phyloP scores from a whole-genome alignment of 2,888 invertebrate species.

The Hololepta plana region DNA sequence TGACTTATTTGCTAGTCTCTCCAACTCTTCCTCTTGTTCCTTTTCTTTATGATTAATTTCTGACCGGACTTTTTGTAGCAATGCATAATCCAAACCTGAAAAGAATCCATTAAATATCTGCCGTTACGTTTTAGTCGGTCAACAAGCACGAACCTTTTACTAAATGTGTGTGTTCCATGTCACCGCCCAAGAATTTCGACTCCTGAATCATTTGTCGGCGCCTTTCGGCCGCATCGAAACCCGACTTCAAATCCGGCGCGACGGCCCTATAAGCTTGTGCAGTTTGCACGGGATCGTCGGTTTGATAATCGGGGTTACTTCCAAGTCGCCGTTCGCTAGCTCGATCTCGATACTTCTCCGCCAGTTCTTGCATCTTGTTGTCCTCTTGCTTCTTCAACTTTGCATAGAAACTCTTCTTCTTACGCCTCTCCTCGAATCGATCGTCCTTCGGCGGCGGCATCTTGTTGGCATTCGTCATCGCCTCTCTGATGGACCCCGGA shows the following conservation, averaged over 20 bases:
- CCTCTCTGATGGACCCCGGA: slow-evolving; percentile 47
- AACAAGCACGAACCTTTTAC: slow-evolving; percentile 78
- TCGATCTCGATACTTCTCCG: slow-evolving; percentile 82
- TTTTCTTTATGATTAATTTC: slow-evolving; percentile 70
- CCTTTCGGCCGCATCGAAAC: slow-evolving; percentile 87
- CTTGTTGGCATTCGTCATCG: slow-evolving; percentile 36
- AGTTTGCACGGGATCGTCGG: slow-evolving; percentile 68
- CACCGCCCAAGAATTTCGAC: slow-evolving; percentile 99
- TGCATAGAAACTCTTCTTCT: slow-evolving; percentile 91
- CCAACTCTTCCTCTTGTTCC: slow-evolving; percentile 70
- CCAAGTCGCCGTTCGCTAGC: slow-evolving; percentile 85
- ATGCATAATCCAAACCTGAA: slow-evolving; percentile 55
- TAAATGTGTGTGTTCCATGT: slow-evolving; percentile 99
- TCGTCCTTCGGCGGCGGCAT: slow-evolving; percentile 37
- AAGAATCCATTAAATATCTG: slow-evolving; percentile 29
- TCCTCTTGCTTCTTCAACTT: slow-evolving; percentile 89
- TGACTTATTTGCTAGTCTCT: slow-evolving; percentile 44
- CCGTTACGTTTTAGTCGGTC: slow-evolving; percentile 41
- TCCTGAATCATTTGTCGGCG: slow-evolving; percentile 91
- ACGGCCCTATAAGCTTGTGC: slow-evolving; percentile 64
- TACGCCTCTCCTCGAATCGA: slow-evolving; percentile 68
- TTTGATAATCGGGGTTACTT: slow-evolving; percentile 58
- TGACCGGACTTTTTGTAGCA: slow-evolving; percentile 82
- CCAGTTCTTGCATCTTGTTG: slow-evolving; percentile 82
- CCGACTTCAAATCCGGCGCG: slow-evolving; percentile 88